Evolutionary conservation across 2,797 vertebrate species (phyloP).

Genomic region (Mus minutoides): DNA sequence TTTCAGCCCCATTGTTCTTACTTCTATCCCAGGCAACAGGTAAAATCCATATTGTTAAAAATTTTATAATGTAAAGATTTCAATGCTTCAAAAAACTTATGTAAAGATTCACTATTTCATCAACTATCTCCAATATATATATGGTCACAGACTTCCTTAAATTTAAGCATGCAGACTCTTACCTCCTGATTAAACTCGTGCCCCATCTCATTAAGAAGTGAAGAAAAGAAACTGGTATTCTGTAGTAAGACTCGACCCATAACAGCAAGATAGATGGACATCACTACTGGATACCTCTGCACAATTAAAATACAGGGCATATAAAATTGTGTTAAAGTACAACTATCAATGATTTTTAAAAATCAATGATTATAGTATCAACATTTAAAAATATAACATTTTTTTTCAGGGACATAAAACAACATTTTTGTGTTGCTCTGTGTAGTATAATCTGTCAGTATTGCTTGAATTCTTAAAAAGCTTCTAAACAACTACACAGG

Average conservation of each 20-base stretch:
- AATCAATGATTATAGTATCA: background rate
- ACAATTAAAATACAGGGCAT: constrained; percentile 56
- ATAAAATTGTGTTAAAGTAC: constrained; percentile 21
- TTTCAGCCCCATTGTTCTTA: background rate
- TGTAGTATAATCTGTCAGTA: constrained; percentile 23
- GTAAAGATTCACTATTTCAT: constrained; percentile 33
- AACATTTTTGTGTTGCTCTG: background rate
- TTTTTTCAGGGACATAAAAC: background rate
- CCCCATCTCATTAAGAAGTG: constrained; percentile 95
- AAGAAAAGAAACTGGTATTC: constrained; percentile 95
- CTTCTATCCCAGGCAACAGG: background rate
- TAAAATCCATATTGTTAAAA: background rate
- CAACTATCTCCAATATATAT: constrained; percentile 41
- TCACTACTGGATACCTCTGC: constrained; percentile 96
- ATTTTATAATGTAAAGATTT: background rate
- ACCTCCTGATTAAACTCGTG: constrained; percentile 95
- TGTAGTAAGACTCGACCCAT: constrained; percentile 95
- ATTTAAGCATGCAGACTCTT: constrained; percentile 63
- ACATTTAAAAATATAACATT: background rate
- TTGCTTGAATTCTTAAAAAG: background rate
- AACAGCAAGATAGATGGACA: constrained; percentile 97
- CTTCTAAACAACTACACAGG: background rate
- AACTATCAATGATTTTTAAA: background rate
- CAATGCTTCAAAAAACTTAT: constrained; percentile 40
- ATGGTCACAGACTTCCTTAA: constrained; percentile 10